Base-by-base conservation (phyloP, 2,113 vertebrate species). In the Esox niger region DNA sequence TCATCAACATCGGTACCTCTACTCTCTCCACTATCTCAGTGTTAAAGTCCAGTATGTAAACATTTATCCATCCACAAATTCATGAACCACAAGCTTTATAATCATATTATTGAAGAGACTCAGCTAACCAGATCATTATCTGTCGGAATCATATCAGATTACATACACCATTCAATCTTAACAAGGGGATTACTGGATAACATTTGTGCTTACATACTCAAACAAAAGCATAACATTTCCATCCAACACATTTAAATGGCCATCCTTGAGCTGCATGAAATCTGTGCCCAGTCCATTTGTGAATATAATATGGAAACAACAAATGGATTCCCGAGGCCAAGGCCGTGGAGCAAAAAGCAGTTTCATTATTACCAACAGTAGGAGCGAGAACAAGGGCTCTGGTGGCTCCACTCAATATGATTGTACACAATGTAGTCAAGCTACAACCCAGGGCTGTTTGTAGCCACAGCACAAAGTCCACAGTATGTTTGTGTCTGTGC, bases 381-480 rank as follows among this genome's bases (percentile, higher is more conserved):
- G 66, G 60, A 43, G 62, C 64, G 57, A 54, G 64, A 61, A 62
- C 60, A 43, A 56, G 7, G 1, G 58, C 62, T 64, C 57, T 66
- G 26, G 60, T 25, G 58, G 29, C 83, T 79, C 62, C 31, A 75
- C 73, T 82, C 76, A 73, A 78, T 79, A 66, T 74, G 68, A 83
- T 79, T 85, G 75, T 76, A 69, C 71, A 65, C 75, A 59, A 79
- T 68, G 27, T 61, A 64, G 76, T 71, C 76, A 78, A 68, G 74
- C 65, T 47, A 67, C 73, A 78, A 70, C 83, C 83, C 9, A n/a
- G 49, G 82, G 82, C 75, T 64, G 49, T 79, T 82, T 77, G 76
- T 68, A 79, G 52, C 56, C 71, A 70, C 78, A 23, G 68, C 65
- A 56, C 70, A 32, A 79, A 84, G 79, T 64, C 76, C 63, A 43